Percentiles rank a stretch among this genome's conserved stretches.
These are phyloP conservation scores for Nymphalis io DNA, from an alignment of 1,140 invertebrate genomes.

Conservation along the genomic window DNA sequence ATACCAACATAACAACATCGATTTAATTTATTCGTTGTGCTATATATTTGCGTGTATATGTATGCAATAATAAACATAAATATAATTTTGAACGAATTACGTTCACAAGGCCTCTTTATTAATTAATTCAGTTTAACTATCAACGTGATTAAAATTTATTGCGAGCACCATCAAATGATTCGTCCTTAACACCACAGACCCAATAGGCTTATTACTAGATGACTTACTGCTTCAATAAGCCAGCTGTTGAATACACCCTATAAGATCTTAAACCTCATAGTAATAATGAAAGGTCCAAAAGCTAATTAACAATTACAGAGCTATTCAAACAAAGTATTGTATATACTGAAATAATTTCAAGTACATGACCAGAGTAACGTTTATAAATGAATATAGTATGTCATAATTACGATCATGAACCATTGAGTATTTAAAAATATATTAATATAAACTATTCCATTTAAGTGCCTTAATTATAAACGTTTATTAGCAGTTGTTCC, in stretches of 20 bases:
- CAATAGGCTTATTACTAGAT: neutral
- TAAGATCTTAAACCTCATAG: neutral
- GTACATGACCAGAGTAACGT: too few species aligned
- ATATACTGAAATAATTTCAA: too few species aligned
- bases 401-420: too few species aligned
- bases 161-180: slow-evolving; percentile 14
- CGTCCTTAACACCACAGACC: slow-evolving; percentile 24
- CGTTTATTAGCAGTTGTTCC: too few species aligned
- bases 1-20: neutral
- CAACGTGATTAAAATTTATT: slow-evolving; percentile 60
- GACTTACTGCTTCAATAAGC: neutral
- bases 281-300: neutral
- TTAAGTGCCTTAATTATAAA: too few species aligned
- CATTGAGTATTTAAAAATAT: too few species aligned
- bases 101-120: slow-evolving; percentile 23
- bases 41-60: too few species aligned
- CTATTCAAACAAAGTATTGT: neutral
- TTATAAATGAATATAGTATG: too few species aligned
- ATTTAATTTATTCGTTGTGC: too few species aligned
- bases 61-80: too few species aligned
- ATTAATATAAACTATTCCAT: too few species aligned
- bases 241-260: neutral
- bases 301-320: neutral
- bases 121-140: slow-evolving; percentile 39
- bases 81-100: neutral